Percentiles rank a stretch among this genome's conserved stretches.
Evolutionary conservation across 2,797 vertebrate species (phyloP).

Genomic region (Lacerta agilis): DNA sequence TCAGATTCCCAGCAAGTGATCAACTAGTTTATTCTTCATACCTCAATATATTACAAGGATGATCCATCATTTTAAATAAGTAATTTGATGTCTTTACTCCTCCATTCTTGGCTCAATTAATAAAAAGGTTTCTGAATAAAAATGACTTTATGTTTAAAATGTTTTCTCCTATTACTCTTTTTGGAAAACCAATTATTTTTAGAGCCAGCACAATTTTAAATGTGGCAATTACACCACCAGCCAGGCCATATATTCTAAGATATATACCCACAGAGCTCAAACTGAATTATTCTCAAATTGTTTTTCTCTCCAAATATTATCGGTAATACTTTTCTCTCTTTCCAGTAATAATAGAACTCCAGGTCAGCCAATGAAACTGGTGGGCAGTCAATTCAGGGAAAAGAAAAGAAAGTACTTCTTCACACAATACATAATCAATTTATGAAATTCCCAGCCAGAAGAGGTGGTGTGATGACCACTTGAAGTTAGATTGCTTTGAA

Average conservation of each 20-base stretch:
- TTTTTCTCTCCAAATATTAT: not conserved
- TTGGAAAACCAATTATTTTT: slow-evolving; percentile 4
- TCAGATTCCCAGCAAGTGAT: not conserved
- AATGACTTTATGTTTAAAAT: slow-evolving; percentile 16
- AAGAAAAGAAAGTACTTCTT: not conserved
- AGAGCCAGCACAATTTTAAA: not conserved
- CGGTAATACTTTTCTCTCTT: not conserved
- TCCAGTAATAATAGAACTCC: not conserved
- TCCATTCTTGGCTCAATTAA: not conserved
- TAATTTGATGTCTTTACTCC: not conserved
- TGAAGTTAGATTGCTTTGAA: not conserved
- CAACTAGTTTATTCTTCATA: not conserved
- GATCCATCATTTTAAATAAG: not conserved
- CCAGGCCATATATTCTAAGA: not conserved
- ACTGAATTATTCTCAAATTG: slow-evolving; percentile 1
- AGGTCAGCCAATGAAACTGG: not conserved
- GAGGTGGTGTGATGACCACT: not conserved
- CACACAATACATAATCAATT: not conserved
- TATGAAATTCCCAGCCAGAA: not conserved
- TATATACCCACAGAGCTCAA: not conserved
- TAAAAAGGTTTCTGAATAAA: not conserved
- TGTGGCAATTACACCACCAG: not conserved
- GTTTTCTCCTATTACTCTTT: not conserved
- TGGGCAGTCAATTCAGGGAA: not conserved
- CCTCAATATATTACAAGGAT: not conserved